These are phyloP conservation scores for Marmota monax DNA, from an alignment of 2,113 vertebrate species.

Conservation along the genomic window DNA sequence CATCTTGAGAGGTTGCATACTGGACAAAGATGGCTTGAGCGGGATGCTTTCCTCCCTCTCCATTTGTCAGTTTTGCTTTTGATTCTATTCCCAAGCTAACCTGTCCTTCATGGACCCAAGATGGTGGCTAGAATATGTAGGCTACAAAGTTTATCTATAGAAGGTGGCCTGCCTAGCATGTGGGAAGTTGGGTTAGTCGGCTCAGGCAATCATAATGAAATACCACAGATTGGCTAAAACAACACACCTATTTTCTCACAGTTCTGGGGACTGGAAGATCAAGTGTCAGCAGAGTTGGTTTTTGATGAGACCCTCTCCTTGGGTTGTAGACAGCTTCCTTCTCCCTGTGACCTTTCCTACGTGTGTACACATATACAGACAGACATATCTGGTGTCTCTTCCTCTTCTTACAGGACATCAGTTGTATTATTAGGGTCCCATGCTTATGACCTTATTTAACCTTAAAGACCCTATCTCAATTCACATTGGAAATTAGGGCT, in stretches of 20 bases:
- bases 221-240: not conserved
- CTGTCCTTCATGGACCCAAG: not conserved
- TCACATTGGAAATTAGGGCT: not conserved
- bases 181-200: not conserved
- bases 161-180: not conserved
- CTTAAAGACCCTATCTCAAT: not conserved
- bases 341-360: not conserved
- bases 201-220: not conserved
- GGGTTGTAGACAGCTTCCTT: not conserved
- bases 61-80: slow-evolving; percentile 10
- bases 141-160: not conserved
- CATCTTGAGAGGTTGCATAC: not conserved
- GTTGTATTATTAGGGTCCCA: not conserved
- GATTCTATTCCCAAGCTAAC: not conserved
- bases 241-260: not conserved
- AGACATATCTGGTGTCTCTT: not conserved
- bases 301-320: not conserved
- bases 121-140: not conserved
- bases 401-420: not conserved
- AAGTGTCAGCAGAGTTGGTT: not conserved
- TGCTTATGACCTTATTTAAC: not conserved
- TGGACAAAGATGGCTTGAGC: not conserved
- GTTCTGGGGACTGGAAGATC: not conserved
- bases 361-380: not conserved
- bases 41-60: not conserved